Evolutionary conservation across 2,888 invertebrate species (phyloP), one percentile per base, ranked within the genome.

Genomic region (Willowsia nigromaculata): DNA sequence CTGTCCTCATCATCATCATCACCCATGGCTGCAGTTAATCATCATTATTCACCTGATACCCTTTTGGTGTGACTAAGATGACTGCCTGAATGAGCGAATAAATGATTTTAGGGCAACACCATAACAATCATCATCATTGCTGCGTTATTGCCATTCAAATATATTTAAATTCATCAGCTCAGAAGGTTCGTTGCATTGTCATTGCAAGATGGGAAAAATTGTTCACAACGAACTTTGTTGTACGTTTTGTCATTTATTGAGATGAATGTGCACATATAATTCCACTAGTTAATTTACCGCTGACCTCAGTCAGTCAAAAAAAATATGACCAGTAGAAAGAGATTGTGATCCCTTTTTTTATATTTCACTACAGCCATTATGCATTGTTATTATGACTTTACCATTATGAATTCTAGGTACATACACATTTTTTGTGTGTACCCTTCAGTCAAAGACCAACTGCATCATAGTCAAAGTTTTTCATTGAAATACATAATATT

Each of bases 181-280:
- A 33, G 62, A 62, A 62, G 62, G 62, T 62, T 62, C 62, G 30
- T 30, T 62, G 62, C 30, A 62, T 62, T 9, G 33, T 5, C 30
- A 59, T 27, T n/a, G n/a, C n/a, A n/a, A n/a, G n/a, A 59, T 25
- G 25, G 62, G 30, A 13, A 62, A 62, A 43, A 62, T 5, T 56
- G 62, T 62, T 62, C 30, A 30, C 30, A 62, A 62, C 62, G 30
- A 62, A 62, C 71, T 43, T 71, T 40, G 71, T 71, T 71, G 71
- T 71, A 71, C 43, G n/a, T 71, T 71, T 71, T 43, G 71, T 37
- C 71, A 71, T 37, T 71, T 71, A 71, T 71, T 71, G 71, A 71
- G 71, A 71, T 71, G 71, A 71, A 71, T 71, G 71, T 22, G 37
- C 71, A 9, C 71, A 71, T 43, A 40, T 43, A 71, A 71, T 40